Evolutionary conservation across 2,888 invertebrate species (phyloP), one percentile per base, ranked within the genome.

Genomic region (Stenotaenia linearis): DNA sequence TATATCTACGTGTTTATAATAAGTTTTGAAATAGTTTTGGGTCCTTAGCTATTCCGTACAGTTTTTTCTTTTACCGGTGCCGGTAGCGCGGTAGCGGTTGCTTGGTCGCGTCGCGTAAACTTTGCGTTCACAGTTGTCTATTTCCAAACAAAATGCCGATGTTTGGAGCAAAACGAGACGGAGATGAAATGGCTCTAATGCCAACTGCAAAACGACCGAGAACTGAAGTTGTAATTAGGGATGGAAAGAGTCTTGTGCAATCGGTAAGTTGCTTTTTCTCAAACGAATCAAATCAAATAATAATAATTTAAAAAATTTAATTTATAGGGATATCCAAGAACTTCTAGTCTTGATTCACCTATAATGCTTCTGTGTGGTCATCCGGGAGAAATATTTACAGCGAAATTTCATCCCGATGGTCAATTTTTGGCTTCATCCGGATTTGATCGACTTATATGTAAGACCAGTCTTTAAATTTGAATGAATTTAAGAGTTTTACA

Each of bases 311-410:
- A 56, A 5, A 21, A 61, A 7, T 69, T 32, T 75, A 28, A 35
- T 75, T 23, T 56, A 21, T 82, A 91, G 88, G 89, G 92, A 83
- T 91, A 92, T 35, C 91, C 91, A 50, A 89, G 98, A 81, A 96
- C 96, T 12, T 97, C 97, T 0, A 93, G 91, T 83, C 89, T 99
- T 1, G 90, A 92, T 85, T 92, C 97, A 0, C 97, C 98, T 0
- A 98, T 98, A 80, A 98, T 98, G 97, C 88, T 96, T 50, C 87
- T 99, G 78, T 95, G 96, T 85, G 99, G 98, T 0, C 99, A 99
- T 85, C 95, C 96, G 85, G 98, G 97, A 10, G 99, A 99, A 86
- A 92, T 99, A 83, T 97, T 96, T 85, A 90, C 93, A 1, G 89
- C 93, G 7, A 94, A 95, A 86, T 99, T 99, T 86, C 97, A 98